Percentiles rank a stretch among this genome's conserved stretches.
These are phyloP conservation scores for Galerucella nymphaeae DNA, from an alignment of 2,888 invertebrate species.

Conservation along the genomic window DNA sequence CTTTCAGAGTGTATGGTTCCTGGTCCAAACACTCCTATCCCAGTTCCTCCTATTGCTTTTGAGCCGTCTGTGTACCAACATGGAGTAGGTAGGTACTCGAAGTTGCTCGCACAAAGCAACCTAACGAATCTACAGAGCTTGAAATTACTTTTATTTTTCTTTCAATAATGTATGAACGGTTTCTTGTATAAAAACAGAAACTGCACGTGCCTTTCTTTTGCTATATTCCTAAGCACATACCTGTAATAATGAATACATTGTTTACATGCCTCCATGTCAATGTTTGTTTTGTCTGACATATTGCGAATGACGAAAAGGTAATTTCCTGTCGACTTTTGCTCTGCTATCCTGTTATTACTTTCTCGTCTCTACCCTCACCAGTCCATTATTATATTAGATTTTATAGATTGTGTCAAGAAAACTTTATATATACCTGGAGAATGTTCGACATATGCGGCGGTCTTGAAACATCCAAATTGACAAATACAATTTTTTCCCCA, in stretches of 20 bases:
- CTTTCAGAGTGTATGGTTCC: too few relatives aligned
- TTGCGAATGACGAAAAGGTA: slow-evolving; percentile 64
- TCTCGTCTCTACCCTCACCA: slow-evolving; percentile 33
- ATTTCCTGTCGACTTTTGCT: slow-evolving; percentile 58
- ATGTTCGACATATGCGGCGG: neutral
- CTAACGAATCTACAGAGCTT: too few relatives aligned
- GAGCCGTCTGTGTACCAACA: too few relatives aligned
- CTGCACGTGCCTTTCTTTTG: slow-evolving; percentile 22
- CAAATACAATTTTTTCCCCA: neutral
- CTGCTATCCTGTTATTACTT: slow-evolving; percentile 48
- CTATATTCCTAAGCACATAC: slow-evolving; percentile 44
- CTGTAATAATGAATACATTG: slow-evolving; percentile 59
- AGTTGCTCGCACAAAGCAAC: too few relatives aligned
- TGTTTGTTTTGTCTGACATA: slow-evolving; percentile 65
- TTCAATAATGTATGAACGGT: too few relatives aligned
- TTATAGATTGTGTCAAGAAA: slow-evolving; percentile 30
- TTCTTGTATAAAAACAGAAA: neutral
- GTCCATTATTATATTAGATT: slow-evolving; percentile 44
- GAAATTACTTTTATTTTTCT: too few relatives aligned
- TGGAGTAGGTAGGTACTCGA: too few relatives aligned
- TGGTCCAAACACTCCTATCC: too few relatives aligned
- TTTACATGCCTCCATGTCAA: slow-evolving; percentile 62
- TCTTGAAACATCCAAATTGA: neutral
- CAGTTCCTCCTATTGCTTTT: too few relatives aligned
- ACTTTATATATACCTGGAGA: neutral